Conservation (phyloP, 92 coral and sea anemone genomes). For the Porites lobata region DNA sequence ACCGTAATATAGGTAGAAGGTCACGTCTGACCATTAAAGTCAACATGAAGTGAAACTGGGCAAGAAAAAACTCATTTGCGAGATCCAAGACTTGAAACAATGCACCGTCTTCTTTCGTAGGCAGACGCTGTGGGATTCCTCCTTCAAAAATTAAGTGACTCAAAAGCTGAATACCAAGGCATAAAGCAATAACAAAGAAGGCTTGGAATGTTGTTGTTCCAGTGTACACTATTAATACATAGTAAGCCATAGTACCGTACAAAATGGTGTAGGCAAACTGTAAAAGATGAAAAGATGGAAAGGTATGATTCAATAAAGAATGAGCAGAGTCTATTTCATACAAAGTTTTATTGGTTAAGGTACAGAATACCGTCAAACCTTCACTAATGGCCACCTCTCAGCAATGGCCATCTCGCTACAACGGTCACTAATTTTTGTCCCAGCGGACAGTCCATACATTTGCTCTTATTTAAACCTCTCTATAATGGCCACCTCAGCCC, state of each 20-base stretch:
- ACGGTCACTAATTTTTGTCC: too few relatives aligned
- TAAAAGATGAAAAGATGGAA: neutral
- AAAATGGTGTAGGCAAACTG: constrained; percentile 83
- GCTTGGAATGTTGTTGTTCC: constrained; percentile 71
- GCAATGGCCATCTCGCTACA: too few relatives aligned
- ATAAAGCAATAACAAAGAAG: constrained; percentile 53
- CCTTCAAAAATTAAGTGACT: constrained; percentile 80
- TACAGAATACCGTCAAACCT: neutral
- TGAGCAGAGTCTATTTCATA: neutral
- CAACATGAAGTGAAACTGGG: constrained; percentile 87
- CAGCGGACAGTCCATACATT: too few relatives aligned
- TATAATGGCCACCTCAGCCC: too few relatives aligned
- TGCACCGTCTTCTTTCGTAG: constrained; percentile 78
- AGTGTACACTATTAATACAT: constrained; percentile 67
- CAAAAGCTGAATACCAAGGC: constrained; percentile 74
- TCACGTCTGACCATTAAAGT: constrained; percentile 82
- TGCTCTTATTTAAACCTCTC: too few relatives aligned
- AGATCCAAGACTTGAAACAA: constrained; percentile 74
- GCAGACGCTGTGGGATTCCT: constrained; percentile 59
- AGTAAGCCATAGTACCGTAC: constrained; percentile 80
- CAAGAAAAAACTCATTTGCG: constrained; percentile 81
- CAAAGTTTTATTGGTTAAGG: neutral
- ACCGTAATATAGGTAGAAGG: constrained; percentile 85
- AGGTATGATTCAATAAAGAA: neutral
- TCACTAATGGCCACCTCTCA: too few relatives aligned